Percentiles rank a stretch among this genome's conserved stretches.
These are phyloP conservation scores for Chloebia gouldiae DNA, from an alignment of 2,113 vertebrate genomes.

Conservation along the genomic window DNA sequence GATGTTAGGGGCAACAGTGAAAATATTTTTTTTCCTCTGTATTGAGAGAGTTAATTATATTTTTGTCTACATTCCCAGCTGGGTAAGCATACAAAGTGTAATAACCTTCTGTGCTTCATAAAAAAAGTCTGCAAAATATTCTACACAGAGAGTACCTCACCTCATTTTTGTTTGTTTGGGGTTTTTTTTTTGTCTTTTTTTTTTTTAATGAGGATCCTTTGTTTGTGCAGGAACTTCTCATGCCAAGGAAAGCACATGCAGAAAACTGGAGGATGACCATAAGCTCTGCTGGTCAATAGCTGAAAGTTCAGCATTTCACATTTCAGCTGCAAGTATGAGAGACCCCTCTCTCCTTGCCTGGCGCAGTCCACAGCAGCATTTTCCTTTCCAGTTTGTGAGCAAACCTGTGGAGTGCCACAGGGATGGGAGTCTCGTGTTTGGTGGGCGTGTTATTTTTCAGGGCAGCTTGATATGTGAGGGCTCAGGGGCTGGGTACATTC, in stretches of 20 bases:
- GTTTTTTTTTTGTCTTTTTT: fast-evolving
- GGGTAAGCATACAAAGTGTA: not conserved
- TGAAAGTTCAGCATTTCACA: not conserved
- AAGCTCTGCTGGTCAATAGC: not conserved
- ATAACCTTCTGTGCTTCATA: not conserved
- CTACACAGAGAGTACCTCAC: not conserved
- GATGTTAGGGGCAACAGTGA: not conserved
- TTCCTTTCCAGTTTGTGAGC: not conserved
- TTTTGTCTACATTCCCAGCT: not conserved
- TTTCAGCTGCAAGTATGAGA: not conserved
- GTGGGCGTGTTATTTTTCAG: not conserved
- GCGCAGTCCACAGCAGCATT: not conserved
- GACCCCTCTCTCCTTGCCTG: not conserved
- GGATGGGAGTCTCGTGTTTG: fast-evolving
- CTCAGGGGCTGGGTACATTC: not conserved
- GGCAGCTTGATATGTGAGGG: not conserved
- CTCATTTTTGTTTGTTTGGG: not conserved
- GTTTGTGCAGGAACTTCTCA: not conserved
- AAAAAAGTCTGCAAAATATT: not conserved
- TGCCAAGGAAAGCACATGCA: not conserved
- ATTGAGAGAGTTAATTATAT: not conserved
- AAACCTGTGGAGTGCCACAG: not conserved
- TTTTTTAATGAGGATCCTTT: not conserved
- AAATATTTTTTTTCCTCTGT: not conserved
- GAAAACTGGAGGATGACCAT: not conserved